Percentiles rank a stretch among this genome's conserved stretches.
phyloP scores from a whole-genome alignment of 2,113 vertebrate species.

The Laterallus jamaicensis region DNA sequence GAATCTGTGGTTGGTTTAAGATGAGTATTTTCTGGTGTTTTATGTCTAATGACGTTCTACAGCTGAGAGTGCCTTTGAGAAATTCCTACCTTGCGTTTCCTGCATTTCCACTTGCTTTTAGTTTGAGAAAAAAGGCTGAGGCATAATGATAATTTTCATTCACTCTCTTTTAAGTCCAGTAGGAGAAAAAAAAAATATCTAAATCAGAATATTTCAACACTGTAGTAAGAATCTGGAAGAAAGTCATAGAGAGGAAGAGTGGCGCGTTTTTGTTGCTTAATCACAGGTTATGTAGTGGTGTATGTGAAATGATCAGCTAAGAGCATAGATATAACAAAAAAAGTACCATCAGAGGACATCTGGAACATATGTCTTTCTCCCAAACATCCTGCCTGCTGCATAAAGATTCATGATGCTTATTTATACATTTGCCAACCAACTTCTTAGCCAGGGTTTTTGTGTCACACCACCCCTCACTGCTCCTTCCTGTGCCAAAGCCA shows the following conservation, averaged over 20 bases:
- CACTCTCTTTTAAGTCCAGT: not conserved
- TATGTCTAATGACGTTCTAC: not conserved
- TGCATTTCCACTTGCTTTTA: not conserved
- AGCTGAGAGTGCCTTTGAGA: not conserved
- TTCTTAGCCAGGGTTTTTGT: not conserved
- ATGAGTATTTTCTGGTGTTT: not conserved
- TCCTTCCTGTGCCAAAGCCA: not conserved
- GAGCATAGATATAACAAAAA: not conserved
- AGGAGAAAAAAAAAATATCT: not conserved
- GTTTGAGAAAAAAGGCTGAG: not conserved
- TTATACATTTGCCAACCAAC: not conserved
- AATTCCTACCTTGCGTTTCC: not conserved
- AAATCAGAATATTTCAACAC: not conserved
- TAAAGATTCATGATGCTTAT: not conserved
- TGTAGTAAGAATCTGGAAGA: not conserved
- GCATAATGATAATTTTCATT: not conserved
- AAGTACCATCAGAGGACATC: not conserved
- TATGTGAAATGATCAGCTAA: not conserved
- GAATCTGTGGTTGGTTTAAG: not conserved
- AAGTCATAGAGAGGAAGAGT: not conserved
- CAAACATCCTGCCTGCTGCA: not conserved
- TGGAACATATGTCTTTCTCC: not conserved
- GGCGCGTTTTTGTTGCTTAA: not conserved
- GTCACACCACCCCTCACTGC: not conserved
- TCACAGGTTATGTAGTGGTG: not conserved